Percentiles rank a stretch among this genome's conserved stretches.
phyloP scores from a whole-genome alignment of 2,888 invertebrate species.

The Euplexia lucipara region DNA sequence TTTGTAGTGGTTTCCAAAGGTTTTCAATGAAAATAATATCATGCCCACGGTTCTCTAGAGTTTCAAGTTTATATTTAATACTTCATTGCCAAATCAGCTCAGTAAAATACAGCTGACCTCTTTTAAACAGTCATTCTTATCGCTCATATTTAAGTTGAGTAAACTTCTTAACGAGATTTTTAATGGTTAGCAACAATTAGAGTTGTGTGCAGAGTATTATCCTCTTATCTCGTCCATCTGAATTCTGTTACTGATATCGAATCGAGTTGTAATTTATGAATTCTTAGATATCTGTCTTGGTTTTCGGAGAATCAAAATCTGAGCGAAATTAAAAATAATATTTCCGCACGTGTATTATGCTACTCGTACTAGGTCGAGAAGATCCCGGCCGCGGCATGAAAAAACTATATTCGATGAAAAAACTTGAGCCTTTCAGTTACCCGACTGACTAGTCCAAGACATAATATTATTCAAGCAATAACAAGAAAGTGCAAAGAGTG shows the following conservation, averaged over 20 bases:
- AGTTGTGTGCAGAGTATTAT: constrained; percentile 46
- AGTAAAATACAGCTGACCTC: constrained; percentile 39
- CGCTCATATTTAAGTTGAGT: constrained; percentile 44
- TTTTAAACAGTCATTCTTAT: constrained; percentile 38
- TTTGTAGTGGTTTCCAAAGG: background rate
- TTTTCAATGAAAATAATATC: background rate
- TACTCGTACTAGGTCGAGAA: background rate
- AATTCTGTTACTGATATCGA: constrained; percentile 42
- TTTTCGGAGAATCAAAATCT: background rate
- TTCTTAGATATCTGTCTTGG: constrained; percentile 16
- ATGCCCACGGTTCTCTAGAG: background rate
- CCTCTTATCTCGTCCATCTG: constrained; percentile 49
- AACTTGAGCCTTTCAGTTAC: background rate
- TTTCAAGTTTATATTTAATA: background rate
- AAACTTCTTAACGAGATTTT: constrained; percentile 55
- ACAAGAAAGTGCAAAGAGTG: constrained; percentile 70
- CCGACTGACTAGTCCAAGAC: constrained; percentile 4
- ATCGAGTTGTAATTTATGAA: constrained; percentile 21
- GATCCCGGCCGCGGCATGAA: too few relatives aligned
- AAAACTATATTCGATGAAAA: too few relatives aligned
- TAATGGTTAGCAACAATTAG: constrained; percentile 39
- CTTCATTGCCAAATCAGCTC: constrained; percentile 18
- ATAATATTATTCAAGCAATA: constrained; percentile 20
- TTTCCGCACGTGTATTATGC: background rate
- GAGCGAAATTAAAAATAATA: background rate